Conservation (phyloP, 2,113 vertebrate species). For the Petaurus breviceps region DNA sequence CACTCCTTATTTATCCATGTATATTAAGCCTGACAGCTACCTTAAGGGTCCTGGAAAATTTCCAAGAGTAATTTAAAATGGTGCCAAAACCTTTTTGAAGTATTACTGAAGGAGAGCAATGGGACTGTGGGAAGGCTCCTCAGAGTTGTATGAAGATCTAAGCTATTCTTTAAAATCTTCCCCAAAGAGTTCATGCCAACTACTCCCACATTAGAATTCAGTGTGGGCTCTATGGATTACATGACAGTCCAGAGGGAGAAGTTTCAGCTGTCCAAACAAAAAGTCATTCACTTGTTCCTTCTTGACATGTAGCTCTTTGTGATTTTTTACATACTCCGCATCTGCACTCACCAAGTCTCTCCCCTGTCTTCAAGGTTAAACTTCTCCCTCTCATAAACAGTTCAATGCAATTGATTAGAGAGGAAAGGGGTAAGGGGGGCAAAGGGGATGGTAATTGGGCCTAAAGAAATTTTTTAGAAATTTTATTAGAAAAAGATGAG, state of each 20-base stretch:
- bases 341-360: conserved; percentile 43
- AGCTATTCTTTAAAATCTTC: conserved; percentile 44
- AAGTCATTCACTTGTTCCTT: conserved; percentile 40
- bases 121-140: conserved; percentile 17
- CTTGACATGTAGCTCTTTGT: conserved; percentile 56
- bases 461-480: background rate
- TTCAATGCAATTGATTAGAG: background rate
- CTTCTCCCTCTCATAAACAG: background rate
- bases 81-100: conserved; percentile 24
- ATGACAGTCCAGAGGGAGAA: background rate
- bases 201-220: conserved; percentile 59
- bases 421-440: background rate
- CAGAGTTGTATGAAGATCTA: background rate
- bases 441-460: background rate
- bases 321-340: conserved; percentile 52
- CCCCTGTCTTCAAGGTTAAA: background rate
- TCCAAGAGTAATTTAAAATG: conserved; percentile 41
- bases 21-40: background rate
- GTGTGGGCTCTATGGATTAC: background rate
- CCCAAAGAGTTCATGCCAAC: conserved; percentile 17
- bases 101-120: conserved; percentile 48
- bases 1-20: background rate
- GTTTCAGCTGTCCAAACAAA: conserved; percentile 73
- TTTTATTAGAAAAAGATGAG: background rate
- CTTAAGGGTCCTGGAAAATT: conserved; percentile 42